Percentiles rank a stretch among this genome's conserved stretches.
Conservation (phyloP, 2,797 vertebrate species). For the Gambelia wislizenii region DNA sequence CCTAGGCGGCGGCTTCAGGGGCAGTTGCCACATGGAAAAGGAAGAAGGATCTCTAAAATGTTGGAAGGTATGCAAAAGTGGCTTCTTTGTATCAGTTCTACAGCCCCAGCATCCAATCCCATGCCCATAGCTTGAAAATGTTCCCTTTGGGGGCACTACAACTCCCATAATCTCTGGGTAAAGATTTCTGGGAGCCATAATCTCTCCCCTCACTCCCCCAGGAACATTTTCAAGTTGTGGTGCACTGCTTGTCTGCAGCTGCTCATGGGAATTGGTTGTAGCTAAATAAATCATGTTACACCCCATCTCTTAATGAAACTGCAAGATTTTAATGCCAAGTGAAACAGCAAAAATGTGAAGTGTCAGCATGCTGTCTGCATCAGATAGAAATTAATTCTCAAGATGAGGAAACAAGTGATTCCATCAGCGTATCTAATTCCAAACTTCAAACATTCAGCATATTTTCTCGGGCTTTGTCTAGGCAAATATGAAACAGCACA, state of each 20-base stretch:
- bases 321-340: slow-evolving; percentile 10
- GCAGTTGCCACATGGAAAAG: no score
- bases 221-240: no score
- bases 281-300: not conserved
- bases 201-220: no score
- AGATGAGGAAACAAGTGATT: not conserved
- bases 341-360: slow-evolving; percentile 4
- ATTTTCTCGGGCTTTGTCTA: not conserved
- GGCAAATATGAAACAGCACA: not conserved
- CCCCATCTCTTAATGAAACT: slow-evolving; percentile 20
- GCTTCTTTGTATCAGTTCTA: not conserved
- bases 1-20: no score
- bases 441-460: not conserved
- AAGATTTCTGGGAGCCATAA: no score
- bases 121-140: no score
- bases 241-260: not conserved
- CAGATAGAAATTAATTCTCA: slow-evolving; percentile 11
- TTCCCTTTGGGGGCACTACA: no score
- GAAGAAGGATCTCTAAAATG: no score
- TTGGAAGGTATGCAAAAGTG: no score
- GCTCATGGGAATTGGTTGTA: not conserved
- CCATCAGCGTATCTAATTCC: not conserved
- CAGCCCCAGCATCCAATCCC: not conserved
- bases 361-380: slow-evolving; percentile 3
- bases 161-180: no score